Percentiles rank a stretch among this genome's conserved stretches.
phyloP scores from a whole-genome alignment of 2,113 vertebrate species.

The Anser cygnoides region DNA sequence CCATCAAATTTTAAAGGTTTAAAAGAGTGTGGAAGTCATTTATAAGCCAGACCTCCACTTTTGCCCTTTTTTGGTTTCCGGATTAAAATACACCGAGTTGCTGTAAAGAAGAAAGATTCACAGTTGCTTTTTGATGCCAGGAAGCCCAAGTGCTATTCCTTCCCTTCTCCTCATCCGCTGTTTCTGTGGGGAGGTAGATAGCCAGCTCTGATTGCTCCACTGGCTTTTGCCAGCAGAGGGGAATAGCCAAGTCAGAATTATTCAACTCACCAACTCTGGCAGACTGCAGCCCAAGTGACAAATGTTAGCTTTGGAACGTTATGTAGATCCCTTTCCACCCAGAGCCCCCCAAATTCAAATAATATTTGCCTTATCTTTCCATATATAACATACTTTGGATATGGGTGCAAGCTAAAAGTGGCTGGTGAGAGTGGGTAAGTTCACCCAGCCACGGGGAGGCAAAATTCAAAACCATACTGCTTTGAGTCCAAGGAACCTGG shows the following conservation, averaged over 20 bases:
- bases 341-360: not conserved
- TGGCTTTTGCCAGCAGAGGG: not conserved
- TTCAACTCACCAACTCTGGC: not conserved
- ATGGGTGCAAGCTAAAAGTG: not conserved
- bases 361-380: not conserved
- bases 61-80: accelerated
- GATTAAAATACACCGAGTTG: not conserved
- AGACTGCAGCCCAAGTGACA: not conserved
- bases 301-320: not conserved
- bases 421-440: not conserved
- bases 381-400: not conserved
- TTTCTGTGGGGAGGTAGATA: not conserved
- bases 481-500: not conserved
- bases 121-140: not conserved
- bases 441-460: not conserved
- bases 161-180: not conserved
- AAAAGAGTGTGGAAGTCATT: not conserved
- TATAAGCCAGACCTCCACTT: not conserved
- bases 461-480: not conserved
- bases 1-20: not conserved
- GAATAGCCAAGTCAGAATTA: not conserved
- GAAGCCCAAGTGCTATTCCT: not conserved
- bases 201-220: not conserved
- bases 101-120: not conserved
- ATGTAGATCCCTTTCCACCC: not conserved